These are phyloP conservation scores for Aplysina aerophoba DNA, from an alignment of 37 sponge, comb jelly and placozoan genomes.

Conservation along the genomic window DNA sequence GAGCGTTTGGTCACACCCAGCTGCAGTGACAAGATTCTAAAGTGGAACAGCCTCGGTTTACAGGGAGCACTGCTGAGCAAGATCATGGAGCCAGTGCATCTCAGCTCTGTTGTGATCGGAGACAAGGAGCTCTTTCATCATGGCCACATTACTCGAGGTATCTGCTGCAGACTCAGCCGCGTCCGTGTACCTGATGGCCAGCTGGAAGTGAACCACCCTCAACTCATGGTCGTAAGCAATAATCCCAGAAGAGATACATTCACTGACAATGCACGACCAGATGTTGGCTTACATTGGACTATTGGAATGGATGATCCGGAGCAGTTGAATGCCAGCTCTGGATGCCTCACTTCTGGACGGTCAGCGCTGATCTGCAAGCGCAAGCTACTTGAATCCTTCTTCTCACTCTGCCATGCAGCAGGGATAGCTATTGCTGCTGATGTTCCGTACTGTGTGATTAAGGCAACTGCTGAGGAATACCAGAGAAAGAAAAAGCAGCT, in stretches of 20 bases:
- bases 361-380: background rate
- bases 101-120: conserved; percentile 22
- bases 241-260: background rate
- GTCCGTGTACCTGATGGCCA: background rate
- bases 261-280: conserved; percentile 1
- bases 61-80: conserved; percentile 17
- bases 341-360: background rate
- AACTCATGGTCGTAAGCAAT: background rate
- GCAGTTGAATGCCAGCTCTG: background rate
- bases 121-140: conserved; percentile 30
- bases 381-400: background rate
- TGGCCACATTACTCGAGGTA: conserved; percentile 26
- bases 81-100: conserved; percentile 10
- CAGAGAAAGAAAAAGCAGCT: conserved; percentile 1
- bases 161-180: background rate
- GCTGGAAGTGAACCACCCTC: background rate
- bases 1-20: background rate
- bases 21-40: conserved; percentile 32
- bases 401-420: background rate
- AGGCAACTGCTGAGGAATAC: background rate
- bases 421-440: background rate
- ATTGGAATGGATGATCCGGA: background rate
- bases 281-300: background rate
- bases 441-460: background rate
- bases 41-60: conserved; percentile 7